Conservation (phyloP, 2,888 invertebrate genomes). For the Salticus scenicus region DNA sequence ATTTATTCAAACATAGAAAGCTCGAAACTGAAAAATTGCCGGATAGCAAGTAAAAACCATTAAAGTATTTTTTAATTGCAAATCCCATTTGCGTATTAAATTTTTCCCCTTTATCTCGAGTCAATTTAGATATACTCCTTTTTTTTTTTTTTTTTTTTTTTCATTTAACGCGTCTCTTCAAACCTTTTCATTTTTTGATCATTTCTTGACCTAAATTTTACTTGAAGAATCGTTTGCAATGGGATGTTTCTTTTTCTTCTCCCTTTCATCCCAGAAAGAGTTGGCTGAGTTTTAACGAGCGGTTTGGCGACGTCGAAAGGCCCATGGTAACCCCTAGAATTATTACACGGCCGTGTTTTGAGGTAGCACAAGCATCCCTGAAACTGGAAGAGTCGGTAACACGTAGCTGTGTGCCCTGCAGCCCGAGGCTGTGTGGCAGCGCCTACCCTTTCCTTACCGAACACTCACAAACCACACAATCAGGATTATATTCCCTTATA, state of each 20-base stretch:
- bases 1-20: too few relatives aligned
- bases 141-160: slow-evolving; percentile 33
- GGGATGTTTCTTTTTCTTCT: slow-evolving; percentile 1
- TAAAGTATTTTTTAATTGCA: background rate
- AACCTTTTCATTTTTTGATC: slow-evolving; percentile 23
- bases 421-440: slow-evolving; percentile 63
- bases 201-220: slow-evolving; percentile 56
- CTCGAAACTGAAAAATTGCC: background rate
- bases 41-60: background rate
- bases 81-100: slow-evolving; percentile 7
- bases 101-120: background rate
- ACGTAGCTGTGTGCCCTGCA: slow-evolving; percentile 61
- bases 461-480: slow-evolving; percentile 61
- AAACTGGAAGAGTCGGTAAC: slow-evolving; percentile 63
- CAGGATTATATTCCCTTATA: slow-evolving; percentile 41
- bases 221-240: slow-evolving; percentile 17
- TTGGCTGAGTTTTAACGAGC: slow-evolving; percentile 65
- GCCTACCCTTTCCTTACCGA: slow-evolving; percentile 45
- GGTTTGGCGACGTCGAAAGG: slow-evolving; percentile 45
- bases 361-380: slow-evolving; percentile 62
- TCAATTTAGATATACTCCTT: slow-evolving; percentile 19
- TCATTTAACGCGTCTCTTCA: slow-evolving; percentile 17
- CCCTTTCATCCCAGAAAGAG: background rate
- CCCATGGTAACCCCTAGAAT: slow-evolving; percentile 45
- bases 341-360: slow-evolving; percentile 64